phyloP scores from a whole-genome alignment of 2,888 invertebrate species.

The Atrina japonica region DNA sequence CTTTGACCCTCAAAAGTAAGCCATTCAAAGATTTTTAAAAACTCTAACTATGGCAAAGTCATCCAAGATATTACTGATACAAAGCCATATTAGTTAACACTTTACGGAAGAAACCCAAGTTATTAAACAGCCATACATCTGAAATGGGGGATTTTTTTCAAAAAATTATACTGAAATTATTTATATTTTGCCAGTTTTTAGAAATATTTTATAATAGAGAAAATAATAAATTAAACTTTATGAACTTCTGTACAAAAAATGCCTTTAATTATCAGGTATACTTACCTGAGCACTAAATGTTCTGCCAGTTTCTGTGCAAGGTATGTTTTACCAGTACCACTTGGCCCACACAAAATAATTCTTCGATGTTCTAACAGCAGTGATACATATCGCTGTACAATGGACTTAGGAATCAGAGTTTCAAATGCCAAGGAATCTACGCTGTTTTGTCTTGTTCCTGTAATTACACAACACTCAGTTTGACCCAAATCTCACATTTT shows the following conservation, averaged over 20 bases:
- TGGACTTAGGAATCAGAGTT: constrained; percentile 96
- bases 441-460: constrained; percentile 89
- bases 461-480: no score
- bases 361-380: constrained; percentile 94
- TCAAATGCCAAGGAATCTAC: constrained; percentile 97
- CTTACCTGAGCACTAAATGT: constrained; percentile 86
- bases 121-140: no score
- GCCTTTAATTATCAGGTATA: neutral
- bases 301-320: constrained; percentile 96
- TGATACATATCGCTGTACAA: constrained; percentile 95
- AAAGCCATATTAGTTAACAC: no score
- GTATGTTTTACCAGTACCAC: constrained; percentile 98
- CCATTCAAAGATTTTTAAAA: no score
- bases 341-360: constrained; percentile 97
- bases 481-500: no score
- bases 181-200: no score
- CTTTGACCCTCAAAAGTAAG: no score
- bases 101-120: no score
- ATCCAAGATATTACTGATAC: no score
- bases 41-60: no score
- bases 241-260: neutral
- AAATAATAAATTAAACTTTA: neutral
- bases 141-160: no score
- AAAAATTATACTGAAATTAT: no score
- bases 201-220: neutral